Conservation (phyloP, 1,140 invertebrate species). For the Drosophila quadrilineata region DNA sequence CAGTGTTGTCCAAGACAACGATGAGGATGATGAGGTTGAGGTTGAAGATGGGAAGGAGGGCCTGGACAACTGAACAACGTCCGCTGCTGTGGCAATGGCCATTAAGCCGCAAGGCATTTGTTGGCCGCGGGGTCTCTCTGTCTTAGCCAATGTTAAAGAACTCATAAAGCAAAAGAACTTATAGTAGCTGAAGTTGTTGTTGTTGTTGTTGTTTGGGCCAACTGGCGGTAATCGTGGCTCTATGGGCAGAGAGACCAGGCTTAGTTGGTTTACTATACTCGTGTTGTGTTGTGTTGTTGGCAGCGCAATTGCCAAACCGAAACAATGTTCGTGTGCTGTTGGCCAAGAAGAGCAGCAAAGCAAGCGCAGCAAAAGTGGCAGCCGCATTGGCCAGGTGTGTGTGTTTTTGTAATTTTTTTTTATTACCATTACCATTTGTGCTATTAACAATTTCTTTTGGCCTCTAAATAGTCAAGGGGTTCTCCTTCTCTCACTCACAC, state of each 20-base stretch:
- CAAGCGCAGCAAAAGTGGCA: not conserved
- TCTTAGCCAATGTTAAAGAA: conserved; percentile 61
- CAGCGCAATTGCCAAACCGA: conserved; percentile 47
- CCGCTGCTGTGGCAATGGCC: conserved; percentile 1
- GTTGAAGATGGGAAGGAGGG: too few species aligned
- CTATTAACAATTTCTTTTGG: conserved; percentile 75
- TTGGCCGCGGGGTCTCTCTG: conserved; percentile 27
- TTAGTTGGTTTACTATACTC: not conserved
- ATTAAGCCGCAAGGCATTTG: conserved; percentile 42
- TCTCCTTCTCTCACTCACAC: not conserved
- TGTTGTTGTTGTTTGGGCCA: too few species aligned
- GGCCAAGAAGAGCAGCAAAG: conserved; percentile 11
- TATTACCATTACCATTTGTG: conserved; percentile 59
- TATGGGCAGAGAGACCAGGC: conserved; percentile 27
- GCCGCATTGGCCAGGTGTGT: conserved; percentile 67
- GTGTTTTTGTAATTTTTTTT: conserved; percentile 16
- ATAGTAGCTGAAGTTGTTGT: too few species aligned
- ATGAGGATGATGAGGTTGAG: too few species aligned
- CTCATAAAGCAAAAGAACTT: conserved; percentile 56
- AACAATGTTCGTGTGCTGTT: conserved; percentile 62
- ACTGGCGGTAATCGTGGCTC: conserved; percentile 13
- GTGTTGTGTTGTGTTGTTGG: not conserved
- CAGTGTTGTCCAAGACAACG: too few species aligned
- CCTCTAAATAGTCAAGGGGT: conserved; percentile 34
- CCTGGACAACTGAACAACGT: too few species aligned